A percentile compares a stretch with the other conserved stretches of the same genome.
Evolutionary conservation across 2,797 vertebrate genomes (phyloP).

Genomic region (Masticophis lateralis): DNA sequence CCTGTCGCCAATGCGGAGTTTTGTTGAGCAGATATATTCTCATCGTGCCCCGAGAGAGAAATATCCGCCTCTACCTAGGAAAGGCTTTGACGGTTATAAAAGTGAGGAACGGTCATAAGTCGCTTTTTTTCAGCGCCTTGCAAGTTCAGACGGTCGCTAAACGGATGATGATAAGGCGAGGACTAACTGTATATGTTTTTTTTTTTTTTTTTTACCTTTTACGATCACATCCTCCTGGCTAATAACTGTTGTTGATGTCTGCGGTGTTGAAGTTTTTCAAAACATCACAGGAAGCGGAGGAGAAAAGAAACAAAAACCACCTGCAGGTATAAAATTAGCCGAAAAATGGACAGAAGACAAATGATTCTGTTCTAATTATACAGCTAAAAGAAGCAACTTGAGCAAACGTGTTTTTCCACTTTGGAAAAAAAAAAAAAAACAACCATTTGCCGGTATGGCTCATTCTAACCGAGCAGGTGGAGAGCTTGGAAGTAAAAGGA

Average conservation of each 20-base stretch:
- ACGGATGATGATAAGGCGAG: not conserved
- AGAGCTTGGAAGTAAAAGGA: not conserved
- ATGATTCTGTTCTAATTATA: conserved; percentile 16
- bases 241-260: not conserved
- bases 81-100: not conserved
- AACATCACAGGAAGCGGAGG: not conserved
- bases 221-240: not conserved
- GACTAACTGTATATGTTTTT: not conserved
- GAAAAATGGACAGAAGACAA: conserved; percentile 4
- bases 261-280: conserved; percentile 3
- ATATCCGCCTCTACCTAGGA: not conserved
- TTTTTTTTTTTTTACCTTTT: not conserved
- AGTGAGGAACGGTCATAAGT: not conserved
- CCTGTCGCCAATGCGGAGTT: too few species aligned
- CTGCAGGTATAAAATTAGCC: not conserved
- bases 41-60: too few species aligned
- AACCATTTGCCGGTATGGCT: not conserved
- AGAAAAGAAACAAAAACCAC: not conserved
- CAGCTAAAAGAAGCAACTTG: conserved; percentile 10
- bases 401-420: not conserved
- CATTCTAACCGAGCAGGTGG: not conserved
- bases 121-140: not conserved
- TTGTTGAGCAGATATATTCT: too few species aligned
- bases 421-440: not conserved
- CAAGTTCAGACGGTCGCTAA: not conserved